Conservation (phyloP, 2,888 invertebrate species). For the Athetis lepigone region DNA sequence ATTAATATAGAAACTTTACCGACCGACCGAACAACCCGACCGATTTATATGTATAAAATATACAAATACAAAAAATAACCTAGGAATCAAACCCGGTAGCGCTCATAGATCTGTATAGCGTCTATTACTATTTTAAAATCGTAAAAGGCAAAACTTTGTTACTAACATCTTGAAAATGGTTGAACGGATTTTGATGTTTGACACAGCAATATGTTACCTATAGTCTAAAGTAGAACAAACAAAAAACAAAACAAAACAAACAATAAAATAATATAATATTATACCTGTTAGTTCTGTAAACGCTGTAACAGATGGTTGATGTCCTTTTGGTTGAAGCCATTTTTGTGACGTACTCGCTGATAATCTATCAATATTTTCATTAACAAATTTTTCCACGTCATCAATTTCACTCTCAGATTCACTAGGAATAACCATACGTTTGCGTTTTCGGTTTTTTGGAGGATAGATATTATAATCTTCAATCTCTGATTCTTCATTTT, state of each 20-base stretch:
- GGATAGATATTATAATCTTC: conserved; percentile 12
- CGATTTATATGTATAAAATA: conserved; percentile 10
- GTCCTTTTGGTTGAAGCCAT: conserved; percentile 5
- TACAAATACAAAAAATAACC: conserved; percentile 10
- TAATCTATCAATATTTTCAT: conserved; percentile 14
- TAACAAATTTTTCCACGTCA: conserved; percentile 9
- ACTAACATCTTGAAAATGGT: conserved; percentile 13
- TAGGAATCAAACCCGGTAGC: conserved; percentile 12
- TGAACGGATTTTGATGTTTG: conserved; percentile 13
- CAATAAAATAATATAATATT: conserved; percentile 10
- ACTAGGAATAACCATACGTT: conserved; percentile 15
- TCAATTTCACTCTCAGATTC: conserved; percentile 15
- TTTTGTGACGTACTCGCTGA: conserved; percentile 11
- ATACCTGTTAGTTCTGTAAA: conserved; percentile 15
- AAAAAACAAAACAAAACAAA: too few relatives aligned
- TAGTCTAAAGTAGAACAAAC: conserved; percentile 4
- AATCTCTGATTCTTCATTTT: conserved; percentile 14
- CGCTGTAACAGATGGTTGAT: conserved; percentile 13
- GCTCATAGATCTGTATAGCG: conserved; percentile 9
- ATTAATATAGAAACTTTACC: conserved; percentile 9
- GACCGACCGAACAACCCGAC: conserved; percentile 13
- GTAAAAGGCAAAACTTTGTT: conserved; percentile 14
- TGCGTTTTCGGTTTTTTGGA: conserved; percentile 8
- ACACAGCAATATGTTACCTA: conserved; percentile 11
- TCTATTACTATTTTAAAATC: conserved; percentile 11